These are phyloP conservation scores for Emydura subglobosa DNA, from an alignment of 2,113 vertebrate genomes.

Conservation along the genomic window DNA sequence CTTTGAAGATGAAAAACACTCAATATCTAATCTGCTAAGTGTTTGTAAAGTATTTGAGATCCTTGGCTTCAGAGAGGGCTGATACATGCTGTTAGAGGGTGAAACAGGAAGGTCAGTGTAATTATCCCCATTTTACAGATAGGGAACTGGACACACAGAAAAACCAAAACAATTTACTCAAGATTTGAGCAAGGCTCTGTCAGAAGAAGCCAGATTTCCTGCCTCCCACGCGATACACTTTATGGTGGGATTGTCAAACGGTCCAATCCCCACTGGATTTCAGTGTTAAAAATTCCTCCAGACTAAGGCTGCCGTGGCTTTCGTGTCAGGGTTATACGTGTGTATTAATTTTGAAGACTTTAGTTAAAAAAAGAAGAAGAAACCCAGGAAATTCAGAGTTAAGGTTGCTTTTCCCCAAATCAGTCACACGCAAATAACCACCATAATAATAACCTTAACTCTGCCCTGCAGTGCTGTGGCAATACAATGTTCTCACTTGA, in stretches of 20 bases:
- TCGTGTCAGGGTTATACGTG: neutral
- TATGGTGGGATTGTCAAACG: neutral
- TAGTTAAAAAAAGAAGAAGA: neutral
- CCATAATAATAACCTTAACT: neutral
- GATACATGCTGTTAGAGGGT: neutral
- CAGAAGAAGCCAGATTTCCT: neutral
- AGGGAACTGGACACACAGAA: neutral
- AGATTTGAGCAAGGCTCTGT: neutral
- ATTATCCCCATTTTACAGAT: neutral
- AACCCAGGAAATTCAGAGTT: neutral
- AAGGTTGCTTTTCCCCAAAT: neutral
- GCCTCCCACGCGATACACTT: neutral
- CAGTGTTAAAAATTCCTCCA: neutral
- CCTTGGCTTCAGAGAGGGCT: neutral
- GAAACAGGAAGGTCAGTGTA: neutral
- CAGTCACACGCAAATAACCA: neutral
- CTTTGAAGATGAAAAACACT: neutral
- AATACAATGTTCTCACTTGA: neutral
- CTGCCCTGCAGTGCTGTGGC: neutral
- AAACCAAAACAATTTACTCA: neutral
- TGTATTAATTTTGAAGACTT: neutral
- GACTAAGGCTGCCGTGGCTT: neutral
- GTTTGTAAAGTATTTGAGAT: neutral
- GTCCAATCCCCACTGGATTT: neutral
- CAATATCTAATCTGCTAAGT: neutral